Base-by-base conservation (phyloP, 2,888 invertebrate genomes). In the Macrosiphum euphorbiae region DNA sequence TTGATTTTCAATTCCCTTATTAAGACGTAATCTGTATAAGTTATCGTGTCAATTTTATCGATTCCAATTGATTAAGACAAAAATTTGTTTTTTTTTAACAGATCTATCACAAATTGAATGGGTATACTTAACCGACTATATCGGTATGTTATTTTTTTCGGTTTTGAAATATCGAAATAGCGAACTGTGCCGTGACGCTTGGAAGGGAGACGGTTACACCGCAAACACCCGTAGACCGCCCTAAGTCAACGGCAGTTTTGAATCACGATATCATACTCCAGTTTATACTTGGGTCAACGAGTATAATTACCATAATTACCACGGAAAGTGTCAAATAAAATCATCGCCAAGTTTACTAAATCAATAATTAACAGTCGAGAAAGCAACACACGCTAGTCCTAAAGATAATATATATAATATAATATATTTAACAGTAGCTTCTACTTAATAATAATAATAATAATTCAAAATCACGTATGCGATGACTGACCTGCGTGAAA, bases 401-500 rank as follows among this genome's bases (percentile, higher is more conserved):
- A 8, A 78, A 78, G 35, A 20, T 78, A 1, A 20, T 78, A 1
- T 1, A 78, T 67, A n/a, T 20, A 55, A n/a, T 7, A 67, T n/a
- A 28, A 11, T 67, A 78, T 58, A 26, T 58, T 8, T 58, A 26
- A 58, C 20, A 20, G 35, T 35, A 78, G 20, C 35, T 78, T 78
- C 35, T 35, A 41, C 41, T 10, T 16, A 88, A 61, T 16, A 47
- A 47, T 47, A n/a, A 67, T 44, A 47, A 61, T 50, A 78, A 90
- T 35, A 47, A 26, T 50, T 24, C 85, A 90, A 50, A 89, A 88
- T 58, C 55, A 85, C 35, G 58, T 44, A 92, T 44, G 87, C 61
- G 52, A 87, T 78, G 55, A 90, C 95, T 96, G 96, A 98, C 97
- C 96, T 98, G 98, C 13, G 98, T 98, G 95, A 98, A 98, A 95